Evolutionary conservation across 2,797 vertebrate species (phyloP), one percentile per base, ranked within the genome.

Genomic region (Austrolebias charrua): DNA sequence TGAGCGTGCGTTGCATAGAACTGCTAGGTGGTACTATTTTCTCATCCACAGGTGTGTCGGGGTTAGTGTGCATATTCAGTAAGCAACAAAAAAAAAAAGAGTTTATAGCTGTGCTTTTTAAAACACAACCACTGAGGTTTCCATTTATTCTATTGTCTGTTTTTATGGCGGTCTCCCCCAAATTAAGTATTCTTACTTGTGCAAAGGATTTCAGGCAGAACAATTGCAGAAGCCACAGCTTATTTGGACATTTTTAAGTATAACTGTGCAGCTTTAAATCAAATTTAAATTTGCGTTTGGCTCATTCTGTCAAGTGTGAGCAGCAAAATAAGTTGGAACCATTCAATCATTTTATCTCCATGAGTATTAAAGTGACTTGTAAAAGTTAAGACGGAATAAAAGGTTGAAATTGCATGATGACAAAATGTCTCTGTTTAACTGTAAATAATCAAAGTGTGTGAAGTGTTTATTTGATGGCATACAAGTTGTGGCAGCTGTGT

Each of bases 1-100:
- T 20, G 31, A 46, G 55, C n/a, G 3, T 24, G 24, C 1, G 24
- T 82, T 80, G 68, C n/a, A n/a, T n/a, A n/a, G n/a, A n/a, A n/a
- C n/a, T 31, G 72, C 64, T 6, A 11, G 19, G n/a, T 0, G 5
- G 63, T 53, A 60, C 19, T 1, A 12, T 40, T 20, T 11, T 40
- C 19, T 60, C 10, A 58, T 51, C 24, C 62, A 18, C 35, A 43
- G 15, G 31, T 66, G 47, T 12, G 51, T 33, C 5, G 13, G 19
- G 52, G 16, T 58, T 40, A 40, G 12, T 13, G 38, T 40, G 38
- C 38, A 14, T 16, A 55, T 33, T 48, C 69, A 20, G 13, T 46
- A 47, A 52, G 28, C 3, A 4, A 65, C 35, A 63, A 68, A 63
- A 46, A 7, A n/a, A n/a, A n/a, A n/a, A 43, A 57, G n/a, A 55